Evolutionary conservation across 2,113 vertebrate genomes (phyloP).

Genomic region (Uropsilus gracilis): DNA sequence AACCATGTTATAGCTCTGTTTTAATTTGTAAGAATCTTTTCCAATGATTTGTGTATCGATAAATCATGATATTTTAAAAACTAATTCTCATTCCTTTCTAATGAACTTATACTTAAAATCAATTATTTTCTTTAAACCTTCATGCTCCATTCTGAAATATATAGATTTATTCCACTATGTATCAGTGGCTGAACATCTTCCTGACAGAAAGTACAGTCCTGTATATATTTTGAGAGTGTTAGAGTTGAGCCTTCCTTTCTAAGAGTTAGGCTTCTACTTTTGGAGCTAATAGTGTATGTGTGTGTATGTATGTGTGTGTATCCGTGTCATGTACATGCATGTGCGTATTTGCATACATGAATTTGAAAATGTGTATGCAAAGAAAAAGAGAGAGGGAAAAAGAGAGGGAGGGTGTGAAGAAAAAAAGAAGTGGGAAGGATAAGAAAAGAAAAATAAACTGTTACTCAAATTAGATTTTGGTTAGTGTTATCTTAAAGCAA

Average conservation of each 20-base stretch:
- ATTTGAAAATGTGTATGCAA: too few species aligned
- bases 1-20: background rate
- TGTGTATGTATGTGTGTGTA: fast-evolving
- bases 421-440: background rate
- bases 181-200: background rate
- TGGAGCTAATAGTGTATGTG: background rate
- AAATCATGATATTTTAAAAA: background rate
- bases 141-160: background rate
- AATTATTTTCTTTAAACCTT: background rate
- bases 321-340: background rate
- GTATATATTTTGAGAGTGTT: background rate
- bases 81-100: background rate
- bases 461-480: background rate
- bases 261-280: background rate
- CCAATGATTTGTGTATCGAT: background rate
- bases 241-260: background rate
- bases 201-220: background rate
- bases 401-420: background rate
- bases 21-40: background rate
- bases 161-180: background rate
- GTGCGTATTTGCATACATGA: background rate
- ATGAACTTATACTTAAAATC: background rate
- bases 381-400: too few species aligned
- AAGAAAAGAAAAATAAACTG: background rate
- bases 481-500: background rate